These are phyloP conservation scores for Buphagus erythrorhynchus DNA, from an alignment of 2,797 vertebrate genomes.

Conservation along the genomic window DNA sequence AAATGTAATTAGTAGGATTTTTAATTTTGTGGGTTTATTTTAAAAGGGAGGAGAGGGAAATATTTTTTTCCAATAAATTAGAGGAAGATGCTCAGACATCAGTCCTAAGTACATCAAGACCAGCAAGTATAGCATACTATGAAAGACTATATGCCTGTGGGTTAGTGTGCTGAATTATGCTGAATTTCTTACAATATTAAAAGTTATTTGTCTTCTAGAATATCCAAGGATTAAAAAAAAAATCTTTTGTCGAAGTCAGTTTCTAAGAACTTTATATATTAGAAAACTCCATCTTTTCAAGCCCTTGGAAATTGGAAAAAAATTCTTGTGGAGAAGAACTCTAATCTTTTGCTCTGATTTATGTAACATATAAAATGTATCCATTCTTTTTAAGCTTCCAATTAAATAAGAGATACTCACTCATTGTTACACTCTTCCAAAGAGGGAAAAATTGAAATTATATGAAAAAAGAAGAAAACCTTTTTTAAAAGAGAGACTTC, in stretches of 20 bases:
- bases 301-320: neutral
- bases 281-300: neutral
- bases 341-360: constrained; percentile 20
- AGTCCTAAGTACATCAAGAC: fast-evolving
- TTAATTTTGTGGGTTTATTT: neutral
- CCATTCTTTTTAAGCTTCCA: neutral
- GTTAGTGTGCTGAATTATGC: neutral
- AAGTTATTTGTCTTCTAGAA: neutral
- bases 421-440: neutral
- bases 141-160: neutral
- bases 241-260: neutral
- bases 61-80: fast-evolving
- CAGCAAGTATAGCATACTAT: fast-evolving
- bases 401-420: neutral
- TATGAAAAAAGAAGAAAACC: neutral
- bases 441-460: neutral
- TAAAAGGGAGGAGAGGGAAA: fast-evolving
- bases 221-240: neutral
- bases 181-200: neutral
- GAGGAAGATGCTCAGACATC: neutral
- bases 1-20: neutral
- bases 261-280: neutral
- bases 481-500: neutral
- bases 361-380: neutral
- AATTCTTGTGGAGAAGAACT: neutral